Evolutionary conservation across 2,113 vertebrate genomes (phyloP).

Genomic region (Shinisaurus crocodilurus): DNA sequence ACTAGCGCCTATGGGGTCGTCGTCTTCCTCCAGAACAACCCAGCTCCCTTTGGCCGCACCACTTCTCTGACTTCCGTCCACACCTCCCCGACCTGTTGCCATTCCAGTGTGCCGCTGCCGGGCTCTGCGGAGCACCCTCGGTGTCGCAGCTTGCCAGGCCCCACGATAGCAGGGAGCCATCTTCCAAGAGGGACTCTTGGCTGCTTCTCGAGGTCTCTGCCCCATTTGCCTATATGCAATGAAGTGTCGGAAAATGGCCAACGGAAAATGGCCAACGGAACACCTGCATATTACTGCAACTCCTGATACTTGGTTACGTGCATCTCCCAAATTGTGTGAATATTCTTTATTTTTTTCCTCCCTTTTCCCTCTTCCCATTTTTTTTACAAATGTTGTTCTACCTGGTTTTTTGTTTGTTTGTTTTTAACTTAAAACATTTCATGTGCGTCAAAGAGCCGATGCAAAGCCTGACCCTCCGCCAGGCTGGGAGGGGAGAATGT

Average conservation of each 20-base stretch:
- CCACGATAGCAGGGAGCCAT: slow-evolving; percentile 35
- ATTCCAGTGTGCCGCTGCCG: slow-evolving; percentile 16
- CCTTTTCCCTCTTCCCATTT: neutral
- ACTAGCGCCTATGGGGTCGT: slow-evolving; percentile 72
- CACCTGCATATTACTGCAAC: rapidly evolving
- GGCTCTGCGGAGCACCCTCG: slow-evolving; percentile 44
- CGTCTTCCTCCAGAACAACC: slow-evolving; percentile 65
- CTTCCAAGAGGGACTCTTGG: too few relatives aligned
- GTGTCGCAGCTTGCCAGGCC: slow-evolving; percentile 70
- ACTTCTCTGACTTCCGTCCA: neutral
- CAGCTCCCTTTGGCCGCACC: slow-evolving; percentile 34
- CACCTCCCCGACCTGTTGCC: neutral
- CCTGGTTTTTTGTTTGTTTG: too few relatives aligned
- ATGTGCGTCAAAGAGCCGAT: neutral
- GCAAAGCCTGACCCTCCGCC: neutral
- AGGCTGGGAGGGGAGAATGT: neutral
- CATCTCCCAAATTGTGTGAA: slow-evolving; percentile 10
- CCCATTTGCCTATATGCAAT: neutral
- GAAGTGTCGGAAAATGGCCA: neutral
- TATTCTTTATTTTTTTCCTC: neutral
- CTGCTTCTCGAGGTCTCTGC: neutral
- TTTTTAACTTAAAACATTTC: slow-evolving; percentile 19
- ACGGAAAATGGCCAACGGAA: too few relatives aligned
- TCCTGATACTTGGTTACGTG: neutral
- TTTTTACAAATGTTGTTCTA: neutral